These are phyloP conservation scores for Addax nasomaculatus DNA, from an alignment of 2,113 vertebrate species.

Conservation along the genomic window DNA sequence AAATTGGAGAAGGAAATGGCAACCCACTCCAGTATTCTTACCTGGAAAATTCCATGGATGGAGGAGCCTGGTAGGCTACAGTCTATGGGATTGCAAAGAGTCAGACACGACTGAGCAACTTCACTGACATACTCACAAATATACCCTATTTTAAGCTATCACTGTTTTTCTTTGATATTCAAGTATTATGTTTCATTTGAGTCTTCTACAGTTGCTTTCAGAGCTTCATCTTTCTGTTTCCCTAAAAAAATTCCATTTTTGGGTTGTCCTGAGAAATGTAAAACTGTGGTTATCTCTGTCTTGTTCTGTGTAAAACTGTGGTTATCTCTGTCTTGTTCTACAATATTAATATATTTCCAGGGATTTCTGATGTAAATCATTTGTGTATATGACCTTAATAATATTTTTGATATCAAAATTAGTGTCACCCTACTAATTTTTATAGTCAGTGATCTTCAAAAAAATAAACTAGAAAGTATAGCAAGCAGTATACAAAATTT, in stretches of 20 bases:
- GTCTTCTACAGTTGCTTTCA: not conserved
- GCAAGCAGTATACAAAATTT: not conserved
- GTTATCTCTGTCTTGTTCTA: not conserved
- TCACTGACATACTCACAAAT: not conserved
- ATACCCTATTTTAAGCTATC: not conserved
- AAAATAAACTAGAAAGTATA: not conserved
- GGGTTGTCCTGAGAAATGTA: not conserved
- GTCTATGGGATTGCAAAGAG: no score
- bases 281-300: not conserved
- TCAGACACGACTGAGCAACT: no score
- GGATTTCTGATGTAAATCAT: not conserved
- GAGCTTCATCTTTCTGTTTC: not conserved
- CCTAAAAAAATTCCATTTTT: not conserved
- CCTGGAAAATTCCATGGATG: no score
- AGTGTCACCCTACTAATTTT: not conserved
- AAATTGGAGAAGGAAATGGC: not conserved
- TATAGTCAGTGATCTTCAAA: not conserved
- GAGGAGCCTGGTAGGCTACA: no score
- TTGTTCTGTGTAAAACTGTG: not conserved
- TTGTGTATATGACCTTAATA: not conserved
- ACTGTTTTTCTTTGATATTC: constrained; percentile 29
- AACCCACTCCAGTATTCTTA: no score
- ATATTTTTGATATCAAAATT: constrained; percentile 30
- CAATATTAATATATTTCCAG: not conserved
- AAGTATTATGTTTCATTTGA: not conserved